Percentiles rank a stretch among this genome's conserved stretches.
Conservation (phyloP, 2,888 invertebrate species). For the Ophonus ardosiacus region DNA sequence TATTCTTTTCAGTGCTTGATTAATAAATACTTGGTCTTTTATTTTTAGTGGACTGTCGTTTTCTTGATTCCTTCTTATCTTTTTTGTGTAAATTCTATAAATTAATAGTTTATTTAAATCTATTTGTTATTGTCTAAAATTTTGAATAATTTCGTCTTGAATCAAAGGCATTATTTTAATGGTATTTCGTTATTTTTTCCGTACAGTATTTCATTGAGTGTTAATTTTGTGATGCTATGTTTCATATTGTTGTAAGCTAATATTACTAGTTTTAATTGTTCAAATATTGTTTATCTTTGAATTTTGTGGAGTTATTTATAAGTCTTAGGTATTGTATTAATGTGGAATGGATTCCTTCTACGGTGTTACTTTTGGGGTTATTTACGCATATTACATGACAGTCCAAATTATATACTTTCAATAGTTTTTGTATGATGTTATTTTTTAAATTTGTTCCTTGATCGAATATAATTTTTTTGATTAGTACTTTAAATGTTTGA, state of each 20-base stretch:
- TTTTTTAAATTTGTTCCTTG: constrained; percentile 18
- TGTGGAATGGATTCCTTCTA: too few relatives aligned
- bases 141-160: constrained; percentile 13
- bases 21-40: too few relatives aligned
- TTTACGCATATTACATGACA: background rate
- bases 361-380: background rate
- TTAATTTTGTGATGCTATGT: constrained; percentile 12
- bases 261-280: too few relatives aligned
- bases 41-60: constrained; percentile 8
- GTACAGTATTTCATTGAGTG: too few relatives aligned
- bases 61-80: constrained; percentile 12
- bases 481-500: constrained; percentile 3
- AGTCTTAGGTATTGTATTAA: too few relatives aligned
- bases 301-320: too few relatives aligned
- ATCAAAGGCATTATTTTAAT: constrained; percentile 1
- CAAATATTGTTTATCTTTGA: too few relatives aligned
- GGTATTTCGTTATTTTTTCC: constrained; percentile 26
- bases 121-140: background rate
- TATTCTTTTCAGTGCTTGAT: too few relatives aligned
- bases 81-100: background rate
- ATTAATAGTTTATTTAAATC: background rate
- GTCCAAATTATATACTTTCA: background rate
- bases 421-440: background rate
- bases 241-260: constrained; percentile 14
- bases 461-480: constrained; percentile 7